Evolutionary conservation across 2,888 invertebrate genomes (phyloP).

Genomic region (Chymomyza procnemis): DNA sequence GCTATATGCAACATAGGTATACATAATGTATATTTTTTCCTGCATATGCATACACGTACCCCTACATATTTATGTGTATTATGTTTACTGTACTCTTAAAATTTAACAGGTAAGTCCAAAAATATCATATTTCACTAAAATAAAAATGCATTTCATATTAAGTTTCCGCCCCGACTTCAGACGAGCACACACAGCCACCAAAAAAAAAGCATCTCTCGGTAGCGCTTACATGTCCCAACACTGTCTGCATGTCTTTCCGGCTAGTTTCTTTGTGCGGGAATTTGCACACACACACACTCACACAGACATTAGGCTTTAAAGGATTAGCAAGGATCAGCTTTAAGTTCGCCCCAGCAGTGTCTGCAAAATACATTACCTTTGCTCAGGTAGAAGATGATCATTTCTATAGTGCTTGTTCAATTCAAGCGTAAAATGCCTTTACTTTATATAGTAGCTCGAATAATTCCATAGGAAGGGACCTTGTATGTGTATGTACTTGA

Average conservation of each 20-base stretch:
- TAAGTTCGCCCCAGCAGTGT: neutral
- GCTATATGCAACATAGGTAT: neutral
- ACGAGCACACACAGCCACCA: slow-evolving; percentile 23
- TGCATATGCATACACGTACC: neutral
- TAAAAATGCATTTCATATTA: slow-evolving; percentile 65
- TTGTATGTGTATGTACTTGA: neutral
- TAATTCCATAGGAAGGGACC: slow-evolving; percentile 36
- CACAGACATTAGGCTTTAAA: slow-evolving; percentile 47
- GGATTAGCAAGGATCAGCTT: slow-evolving; percentile 33
- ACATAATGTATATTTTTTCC: neutral
- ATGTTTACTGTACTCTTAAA: slow-evolving; percentile 1
- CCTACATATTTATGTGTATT: neutral
- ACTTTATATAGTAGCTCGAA: slow-evolving; percentile 74
- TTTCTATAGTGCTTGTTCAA: neutral
- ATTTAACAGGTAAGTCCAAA: slow-evolving; percentile 41
- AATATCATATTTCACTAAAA: slow-evolving; percentile 63
- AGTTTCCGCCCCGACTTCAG: slow-evolving; percentile 69
- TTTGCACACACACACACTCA: slow-evolving; percentile 31
- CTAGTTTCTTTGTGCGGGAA: slow-evolving; percentile 51
- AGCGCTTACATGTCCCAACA: slow-evolving; percentile 20
- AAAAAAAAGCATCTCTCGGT: slow-evolving; percentile 21
- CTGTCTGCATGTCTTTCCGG: slow-evolving; percentile 8
- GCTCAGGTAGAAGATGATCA: neutral
- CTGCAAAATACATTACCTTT: neutral
- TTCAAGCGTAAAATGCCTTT: slow-evolving; percentile 54